Percentiles rank a stretch among this genome's conserved stretches.
phyloP scores from a whole-genome alignment of 2,113 vertebrate species.

The Cercopithecus mona region DNA sequence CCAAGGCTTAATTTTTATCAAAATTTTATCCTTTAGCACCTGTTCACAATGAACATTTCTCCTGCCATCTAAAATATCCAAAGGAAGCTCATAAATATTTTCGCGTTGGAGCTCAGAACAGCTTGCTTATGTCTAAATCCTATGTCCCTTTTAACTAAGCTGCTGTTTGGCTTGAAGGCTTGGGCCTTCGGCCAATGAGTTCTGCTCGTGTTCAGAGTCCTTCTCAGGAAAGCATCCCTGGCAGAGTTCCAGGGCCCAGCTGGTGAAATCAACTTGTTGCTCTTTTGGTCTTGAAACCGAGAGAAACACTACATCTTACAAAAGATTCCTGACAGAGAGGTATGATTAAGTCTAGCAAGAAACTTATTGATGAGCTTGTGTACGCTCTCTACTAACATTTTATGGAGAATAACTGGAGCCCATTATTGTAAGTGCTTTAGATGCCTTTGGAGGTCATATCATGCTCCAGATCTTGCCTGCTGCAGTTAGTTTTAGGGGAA shows the following conservation, averaged over 20 bases:
- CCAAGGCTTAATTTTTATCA: background rate
- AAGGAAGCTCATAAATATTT: conserved; percentile 48
- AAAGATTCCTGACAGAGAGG: background rate
- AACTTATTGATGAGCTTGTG: background rate
- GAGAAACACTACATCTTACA: conserved; percentile 45
- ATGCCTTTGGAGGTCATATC: background rate
- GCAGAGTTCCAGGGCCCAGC: conserved; percentile 52
- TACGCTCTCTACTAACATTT: background rate
- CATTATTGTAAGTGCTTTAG: background rate
- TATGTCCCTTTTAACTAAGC: conserved; percentile 38
- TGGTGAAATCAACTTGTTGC: conserved; percentile 46
- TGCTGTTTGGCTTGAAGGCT: conserved; percentile 57
- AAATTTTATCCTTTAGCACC: conserved; percentile 3
- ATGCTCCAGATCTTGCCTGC: background rate
- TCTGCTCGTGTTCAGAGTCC: background rate
- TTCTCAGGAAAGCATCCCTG: conserved; percentile 52
- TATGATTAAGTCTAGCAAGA: background rate
- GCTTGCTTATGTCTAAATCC: conserved; percentile 61
- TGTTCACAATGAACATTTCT: conserved; percentile 34
- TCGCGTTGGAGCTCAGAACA: conserved; percentile 35
- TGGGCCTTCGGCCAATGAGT: conserved; percentile 48
- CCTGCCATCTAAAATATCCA: conserved; percentile 22
- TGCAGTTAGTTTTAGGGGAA: background rate
- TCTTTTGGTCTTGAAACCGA: conserved; percentile 62
- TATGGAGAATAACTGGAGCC: background rate